A percentile compares a stretch with the other conserved stretches of the same genome.
Evolutionary conservation across 2,888 invertebrate species (phyloP).

Genomic region (Acleris cristana): DNA sequence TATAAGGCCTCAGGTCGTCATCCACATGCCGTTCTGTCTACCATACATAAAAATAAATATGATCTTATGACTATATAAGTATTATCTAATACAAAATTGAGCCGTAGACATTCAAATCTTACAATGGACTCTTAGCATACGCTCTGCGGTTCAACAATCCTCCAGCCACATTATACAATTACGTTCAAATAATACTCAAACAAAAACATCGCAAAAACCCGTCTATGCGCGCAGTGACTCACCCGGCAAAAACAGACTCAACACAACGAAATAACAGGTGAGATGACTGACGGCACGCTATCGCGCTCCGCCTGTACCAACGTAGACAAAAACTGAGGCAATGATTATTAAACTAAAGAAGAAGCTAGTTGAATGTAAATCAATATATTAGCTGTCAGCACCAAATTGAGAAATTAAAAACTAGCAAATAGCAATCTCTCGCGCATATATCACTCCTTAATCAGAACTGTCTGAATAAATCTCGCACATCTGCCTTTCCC

Average conservation of each 20-base stretch:
- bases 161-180: slow-evolving; percentile 31
- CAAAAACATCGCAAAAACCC: slow-evolving; percentile 34
- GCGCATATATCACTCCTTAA: slow-evolving; percentile 27
- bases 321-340: neutral
- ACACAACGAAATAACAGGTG: slow-evolving; percentile 35
- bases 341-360: too few species aligned
- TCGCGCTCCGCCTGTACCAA: neutral
- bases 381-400: too few species aligned
- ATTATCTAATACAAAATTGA: too few species aligned
- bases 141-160: slow-evolving; percentile 6
- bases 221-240: slow-evolving; percentile 32
- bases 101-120: too few species aligned
- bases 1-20: too few species aligned
- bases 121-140: neutral
- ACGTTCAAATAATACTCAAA: slow-evolving; percentile 32
- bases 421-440: slow-evolving; percentile 20
- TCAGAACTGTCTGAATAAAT: slow-evolving; percentile 16
- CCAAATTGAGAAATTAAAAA: neutral
- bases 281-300: slow-evolving; percentile 24
- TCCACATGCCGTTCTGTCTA: too few species aligned
- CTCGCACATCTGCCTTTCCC: slow-evolving; percentile 22
- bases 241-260: slow-evolving; percentile 9
- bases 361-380: too few species aligned
- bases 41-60: too few species aligned
- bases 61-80: too few species aligned